Evolutionary conservation across 1,140 invertebrate genomes (phyloP).

Genomic region (Drosophila obscura): DNA sequence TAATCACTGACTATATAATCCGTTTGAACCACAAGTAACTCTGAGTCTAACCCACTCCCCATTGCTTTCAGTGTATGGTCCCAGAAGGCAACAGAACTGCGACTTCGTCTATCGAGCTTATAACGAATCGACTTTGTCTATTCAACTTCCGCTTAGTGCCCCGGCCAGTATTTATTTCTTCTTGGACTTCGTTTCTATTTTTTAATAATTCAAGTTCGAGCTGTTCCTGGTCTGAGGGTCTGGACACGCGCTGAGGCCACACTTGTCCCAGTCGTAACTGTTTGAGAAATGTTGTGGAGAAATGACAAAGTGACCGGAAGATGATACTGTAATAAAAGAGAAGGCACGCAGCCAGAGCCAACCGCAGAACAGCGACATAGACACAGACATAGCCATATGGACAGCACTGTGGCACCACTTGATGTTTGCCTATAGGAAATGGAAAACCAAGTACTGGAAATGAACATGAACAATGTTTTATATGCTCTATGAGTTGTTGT

Average conservation of each 20-base stretch:
- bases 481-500: constrained; percentile 65
- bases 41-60: not conserved
- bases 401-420: constrained; percentile 5
- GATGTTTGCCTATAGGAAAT: constrained; percentile 70
- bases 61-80: constrained; percentile 14
- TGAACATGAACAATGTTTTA: constrained; percentile 70
- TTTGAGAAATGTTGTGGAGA: constrained; percentile 78
- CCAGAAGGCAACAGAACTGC: constrained; percentile 1
- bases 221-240: constrained; percentile 6
- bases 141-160: constrained; percentile 57
- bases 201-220: constrained; percentile 63
- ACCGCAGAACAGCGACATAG: constrained; percentile 31
- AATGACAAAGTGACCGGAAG: constrained; percentile 83
- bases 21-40: too few relatives aligned
- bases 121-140: constrained; percentile 60
- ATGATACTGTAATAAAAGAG: constrained; percentile 80
- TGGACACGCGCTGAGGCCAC: constrained; percentile 57
- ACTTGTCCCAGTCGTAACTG: constrained; percentile 70
- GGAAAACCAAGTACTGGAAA: constrained; percentile 42
- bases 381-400: constrained; percentile 1
- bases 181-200: constrained; percentile 28
- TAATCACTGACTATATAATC: too few relatives aligned
- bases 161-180: constrained; percentile 18
- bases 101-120: constrained; percentile 4
- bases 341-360: constrained; percentile 2